These are phyloP conservation scores for Seira ritae DNA, from an alignment of 2,888 invertebrate genomes.

Conservation along the genomic window DNA sequence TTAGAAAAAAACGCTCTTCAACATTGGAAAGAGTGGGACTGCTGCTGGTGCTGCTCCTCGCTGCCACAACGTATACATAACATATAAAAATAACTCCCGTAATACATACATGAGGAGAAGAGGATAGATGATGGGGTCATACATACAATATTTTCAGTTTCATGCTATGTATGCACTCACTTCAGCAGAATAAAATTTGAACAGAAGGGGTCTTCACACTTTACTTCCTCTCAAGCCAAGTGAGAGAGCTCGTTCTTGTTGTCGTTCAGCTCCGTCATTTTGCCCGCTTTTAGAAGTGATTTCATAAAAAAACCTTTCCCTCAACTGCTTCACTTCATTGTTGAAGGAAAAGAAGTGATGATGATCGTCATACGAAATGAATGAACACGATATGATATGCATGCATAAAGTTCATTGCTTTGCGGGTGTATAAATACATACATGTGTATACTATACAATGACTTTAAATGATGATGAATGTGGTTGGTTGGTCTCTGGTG, in stretches of 20 bases:
- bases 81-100: not conserved
- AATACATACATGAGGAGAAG: not conserved
- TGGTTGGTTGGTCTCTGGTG: not conserved
- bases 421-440: not conserved
- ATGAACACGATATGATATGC: no score
- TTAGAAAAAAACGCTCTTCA: no score
- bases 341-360: no score
- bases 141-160: not conserved
- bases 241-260: not conserved
- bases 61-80: not conserved
- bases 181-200: not conserved
- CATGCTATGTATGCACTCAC: not conserved
- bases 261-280: constrained; percentile 16
- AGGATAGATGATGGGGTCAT: not conserved
- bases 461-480: not conserved
- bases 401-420: no score
- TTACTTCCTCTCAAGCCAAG: not conserved
- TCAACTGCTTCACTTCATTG: no score
- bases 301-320: not conserved
- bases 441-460: no score
- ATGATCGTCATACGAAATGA: no score
- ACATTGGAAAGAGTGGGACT: no score
- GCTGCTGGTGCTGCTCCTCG: no score
- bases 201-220: constrained; percentile 9
- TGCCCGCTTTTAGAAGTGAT: not conserved